Evolutionary conservation across 2,797 vertebrate species (phyloP).

Genomic region (Ceyx erithaca): DNA sequence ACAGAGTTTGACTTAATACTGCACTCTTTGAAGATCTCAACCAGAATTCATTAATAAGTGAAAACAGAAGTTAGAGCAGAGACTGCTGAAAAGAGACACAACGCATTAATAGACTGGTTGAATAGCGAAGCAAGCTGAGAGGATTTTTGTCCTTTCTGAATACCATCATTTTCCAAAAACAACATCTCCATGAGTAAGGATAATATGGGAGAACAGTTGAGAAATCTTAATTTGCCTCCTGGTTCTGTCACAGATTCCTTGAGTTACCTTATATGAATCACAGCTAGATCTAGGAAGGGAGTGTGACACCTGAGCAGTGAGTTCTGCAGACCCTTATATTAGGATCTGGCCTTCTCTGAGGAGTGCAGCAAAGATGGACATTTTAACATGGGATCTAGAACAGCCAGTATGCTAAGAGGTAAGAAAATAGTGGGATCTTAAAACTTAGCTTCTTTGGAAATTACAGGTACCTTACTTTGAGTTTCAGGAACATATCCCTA

Average conservation of each 20-base stretch:
- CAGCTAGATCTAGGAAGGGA: background rate
- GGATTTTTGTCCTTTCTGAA: background rate
- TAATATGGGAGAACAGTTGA: background rate
- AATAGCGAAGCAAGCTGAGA: background rate
- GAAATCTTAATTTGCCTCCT: background rate
- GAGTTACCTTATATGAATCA: background rate
- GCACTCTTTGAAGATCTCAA: slow-evolving; percentile 12
- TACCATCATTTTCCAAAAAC: background rate
- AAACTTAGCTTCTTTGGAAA: background rate
- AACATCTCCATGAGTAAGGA: fast-evolving
- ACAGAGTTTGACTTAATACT: background rate
- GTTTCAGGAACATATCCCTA: background rate
- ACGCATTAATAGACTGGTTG: background rate
- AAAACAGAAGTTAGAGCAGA: background rate
- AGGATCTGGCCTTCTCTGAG: background rate
- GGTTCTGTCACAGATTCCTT: background rate
- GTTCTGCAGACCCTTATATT: background rate
- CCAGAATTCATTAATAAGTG: background rate
- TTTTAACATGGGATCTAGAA: background rate
- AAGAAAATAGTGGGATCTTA: background rate
- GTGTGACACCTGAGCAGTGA: background rate
- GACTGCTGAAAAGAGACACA: background rate
- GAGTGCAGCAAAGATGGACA: background rate
- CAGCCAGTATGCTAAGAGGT: background rate
- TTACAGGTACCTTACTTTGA: background rate